A percentile compares a stretch with the other conserved stretches of the same genome.
These are phyloP conservation scores for Belonocnema kinseyi DNA, from an alignment of 1,140 invertebrate species.

Conservation along the genomic window DNA sequence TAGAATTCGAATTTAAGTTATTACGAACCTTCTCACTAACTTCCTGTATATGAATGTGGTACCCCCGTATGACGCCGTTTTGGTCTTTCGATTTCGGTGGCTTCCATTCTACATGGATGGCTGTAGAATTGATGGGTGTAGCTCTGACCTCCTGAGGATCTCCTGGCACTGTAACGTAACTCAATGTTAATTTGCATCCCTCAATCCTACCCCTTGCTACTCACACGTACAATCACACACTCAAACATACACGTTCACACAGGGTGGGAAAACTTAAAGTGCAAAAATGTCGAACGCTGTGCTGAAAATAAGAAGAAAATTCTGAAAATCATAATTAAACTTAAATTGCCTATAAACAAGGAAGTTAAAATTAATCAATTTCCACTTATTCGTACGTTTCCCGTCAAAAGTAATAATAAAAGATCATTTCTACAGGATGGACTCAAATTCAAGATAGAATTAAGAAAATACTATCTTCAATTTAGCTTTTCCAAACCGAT, in stretches of 20 bases:
- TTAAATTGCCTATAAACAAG: constrained; percentile 23
- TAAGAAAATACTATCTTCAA: background rate
- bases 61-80: constrained; percentile 97
- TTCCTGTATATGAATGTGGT: constrained; percentile 97
- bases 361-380: background rate
- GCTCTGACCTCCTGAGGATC: constrained; percentile 94
- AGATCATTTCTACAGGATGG: background rate
- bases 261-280: constrained; percentile 48
- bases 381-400: background rate
- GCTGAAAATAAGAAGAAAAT: constrained; percentile 37
- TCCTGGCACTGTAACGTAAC: constrained; percentile 90
- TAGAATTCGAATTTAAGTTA: too few relatives aligned
- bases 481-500: background rate
- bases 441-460: background rate
- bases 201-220: constrained; percentile 38
- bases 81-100: constrained; percentile 92
- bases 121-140: constrained; percentile 92
- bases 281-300: constrained; percentile 40
- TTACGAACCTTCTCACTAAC: constrained; percentile 85
- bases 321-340: constrained; percentile 33
- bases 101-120: constrained; percentile 94
- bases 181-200: constrained; percentile 59
- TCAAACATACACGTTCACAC: constrained; percentile 48
- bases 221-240: constrained; percentile 60
- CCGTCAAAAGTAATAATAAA: background rate